These are phyloP conservation scores for Okamejei kenojei DNA, from an alignment of 2,797 vertebrate species.

Conservation along the genomic window DNA sequence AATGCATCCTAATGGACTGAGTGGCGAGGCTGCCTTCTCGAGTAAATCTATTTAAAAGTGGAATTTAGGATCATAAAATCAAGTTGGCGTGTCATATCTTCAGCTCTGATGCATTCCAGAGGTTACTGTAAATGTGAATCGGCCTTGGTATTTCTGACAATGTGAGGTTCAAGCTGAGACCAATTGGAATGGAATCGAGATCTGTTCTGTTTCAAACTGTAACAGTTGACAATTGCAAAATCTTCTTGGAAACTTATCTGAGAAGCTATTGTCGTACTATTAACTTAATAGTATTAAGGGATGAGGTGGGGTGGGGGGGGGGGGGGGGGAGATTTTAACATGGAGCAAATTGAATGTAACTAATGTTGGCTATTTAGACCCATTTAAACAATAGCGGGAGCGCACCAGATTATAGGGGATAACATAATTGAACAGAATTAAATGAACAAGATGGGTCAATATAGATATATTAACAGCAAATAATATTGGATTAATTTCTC, in stretches of 20 bases:
- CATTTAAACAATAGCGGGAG: neutral
- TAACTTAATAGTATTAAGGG: no score
- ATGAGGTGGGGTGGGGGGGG: neutral
- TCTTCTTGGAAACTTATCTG: neutral
- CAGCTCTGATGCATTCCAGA: neutral
- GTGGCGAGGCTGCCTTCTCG: neutral
- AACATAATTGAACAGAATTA: neutral
- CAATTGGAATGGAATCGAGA: neutral
- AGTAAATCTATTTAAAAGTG: neutral
- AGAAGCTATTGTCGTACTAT: neutral
- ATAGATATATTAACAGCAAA: neutral
- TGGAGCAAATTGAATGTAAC: neutral
- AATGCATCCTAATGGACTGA: neutral
- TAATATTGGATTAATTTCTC: neutral
- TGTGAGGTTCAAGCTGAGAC: neutral
- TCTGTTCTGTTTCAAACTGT: neutral
- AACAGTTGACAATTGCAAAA: neutral
- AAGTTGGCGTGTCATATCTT: neutral
- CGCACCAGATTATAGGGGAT: neutral
- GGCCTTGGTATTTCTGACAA: neutral
- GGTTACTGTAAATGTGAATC: neutral
- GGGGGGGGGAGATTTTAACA: no score
- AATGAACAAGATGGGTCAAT: neutral
- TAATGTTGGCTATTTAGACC: neutral
- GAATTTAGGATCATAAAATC: neutral